Evolutionary conservation across 2,113 vertebrate genomes (phyloP), one percentile per base, ranked within the genome.

Genomic region (Odocoileus virginianus): DNA sequence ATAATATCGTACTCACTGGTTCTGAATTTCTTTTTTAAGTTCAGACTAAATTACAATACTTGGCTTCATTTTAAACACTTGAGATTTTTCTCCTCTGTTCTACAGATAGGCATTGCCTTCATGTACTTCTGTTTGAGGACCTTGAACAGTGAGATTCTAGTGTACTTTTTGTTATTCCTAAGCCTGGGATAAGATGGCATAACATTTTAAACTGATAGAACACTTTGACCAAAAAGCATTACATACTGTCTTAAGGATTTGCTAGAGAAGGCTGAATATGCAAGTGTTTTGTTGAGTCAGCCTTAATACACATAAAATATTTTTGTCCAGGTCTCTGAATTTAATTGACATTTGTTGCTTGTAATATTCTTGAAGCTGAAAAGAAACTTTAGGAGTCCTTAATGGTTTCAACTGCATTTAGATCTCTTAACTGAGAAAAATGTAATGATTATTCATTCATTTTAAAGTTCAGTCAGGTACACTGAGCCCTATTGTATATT

Each of bases 61-160:
- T 94, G 45, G 45, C 50, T 95, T n/a, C 23, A 67, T 76, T 88
- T 93, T 87, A 88, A 97, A 28, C 36, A 85, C n/a, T 91, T 93
- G 67, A 94, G 91, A 55, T 61, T 76, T 57, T 33, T 89, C 33
- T 82, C 5, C 76, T n/a, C 21, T 23, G 7, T 27, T 87, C 13
- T 67, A 1, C 52, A 79, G 43, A 76, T 95, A 23, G 64, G 14
- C 47, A 71, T 36, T 50, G 25, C 55, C 17, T 81, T 86, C 60
- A 64, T 92, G 19, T 89, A 15, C 79, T 93, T 55, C 61, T 60
- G 19, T 55, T 74, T 92, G 85, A 97, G 27, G 87, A 30, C 33
- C 19, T 55, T 58, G 25, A 88, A 74, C 47, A 94, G n/a, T 57
- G 15, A 33, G 43, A 43, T 33, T 76, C 81, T 23, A 61, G 25